Conservation (phyloP, 1,140 invertebrate genomes). For the Zophobas atratus region DNA sequence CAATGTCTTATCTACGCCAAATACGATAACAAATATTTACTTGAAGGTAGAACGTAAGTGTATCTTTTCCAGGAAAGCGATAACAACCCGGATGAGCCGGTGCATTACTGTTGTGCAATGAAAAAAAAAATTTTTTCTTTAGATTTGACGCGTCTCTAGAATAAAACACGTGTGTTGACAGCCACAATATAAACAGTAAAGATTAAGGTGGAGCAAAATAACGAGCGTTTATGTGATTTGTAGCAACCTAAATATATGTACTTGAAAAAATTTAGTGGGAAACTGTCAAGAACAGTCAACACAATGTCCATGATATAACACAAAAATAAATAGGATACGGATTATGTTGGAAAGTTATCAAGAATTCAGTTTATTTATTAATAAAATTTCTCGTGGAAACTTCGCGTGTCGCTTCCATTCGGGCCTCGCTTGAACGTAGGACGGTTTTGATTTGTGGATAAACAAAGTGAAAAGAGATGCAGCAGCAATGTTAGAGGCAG, state of each 20-base stretch:
- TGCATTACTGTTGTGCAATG: no score
- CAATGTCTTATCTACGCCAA: no score
- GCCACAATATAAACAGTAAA: no score
- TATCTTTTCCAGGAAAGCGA: no score
- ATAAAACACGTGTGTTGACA: no score
- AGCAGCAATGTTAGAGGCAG: neutral
- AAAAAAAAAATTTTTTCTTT: no score
- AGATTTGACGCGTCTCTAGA: no score
- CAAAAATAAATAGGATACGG: slow-evolving; percentile 10
- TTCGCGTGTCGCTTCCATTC: slow-evolving; percentile 31
- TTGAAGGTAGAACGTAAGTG: no score
- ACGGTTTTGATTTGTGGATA: slow-evolving; percentile 13
- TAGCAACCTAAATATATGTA: neutral
- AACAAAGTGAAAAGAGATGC: neutral
- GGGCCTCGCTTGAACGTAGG: slow-evolving; percentile 7
- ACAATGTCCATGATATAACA: slow-evolving; percentile 28
- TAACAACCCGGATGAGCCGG: no score
- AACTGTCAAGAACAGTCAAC: neutral
- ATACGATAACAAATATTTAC: no score
- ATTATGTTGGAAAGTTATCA: slow-evolving; percentile 41
- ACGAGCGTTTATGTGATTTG: no score
- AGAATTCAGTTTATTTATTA: slow-evolving; percentile 41
- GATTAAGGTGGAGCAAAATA: no score
- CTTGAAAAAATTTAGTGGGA: neutral
- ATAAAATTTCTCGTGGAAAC: slow-evolving; percentile 38